Base-by-base conservation (phyloP, 2,888 invertebrate species). In the Harmothoe impar region DNA sequence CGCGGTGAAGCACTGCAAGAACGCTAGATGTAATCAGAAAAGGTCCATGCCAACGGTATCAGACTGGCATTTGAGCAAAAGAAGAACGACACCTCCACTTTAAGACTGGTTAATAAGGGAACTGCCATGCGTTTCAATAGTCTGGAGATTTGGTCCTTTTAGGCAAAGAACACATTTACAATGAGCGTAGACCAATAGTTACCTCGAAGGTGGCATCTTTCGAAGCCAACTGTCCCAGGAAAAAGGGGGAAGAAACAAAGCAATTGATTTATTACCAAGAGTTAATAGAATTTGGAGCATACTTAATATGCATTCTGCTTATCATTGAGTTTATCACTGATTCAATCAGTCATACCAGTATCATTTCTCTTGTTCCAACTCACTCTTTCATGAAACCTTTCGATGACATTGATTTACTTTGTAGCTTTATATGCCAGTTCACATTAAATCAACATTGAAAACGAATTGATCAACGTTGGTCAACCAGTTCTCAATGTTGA, bases 221-320 rank as follows among this genome's bases (percentile, higher is more conserved):
- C 89, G 72, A 78, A 89, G 89, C 89, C 89, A 89, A 31, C 89
- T 89, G 78, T 54, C 56, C 86, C 86, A 56, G 54, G 86, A 52
- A 31, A 43, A 43, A 81, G n/a, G n/a, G 43, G 51, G 54, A 86
- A 86, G 86, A 86, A 86, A 86, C 54, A 86, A 86, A 86, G 29
- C 15, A 86, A 86, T 52, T 54, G 54, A 86, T 25, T 86, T n/a
- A 51, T 84, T 84, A 51, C 84, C 43, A 72, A 15, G 72, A 29
- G 29, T 72, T 72, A 62, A n/a, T n/a, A 43, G 3, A 43, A n/a
- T n/a, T 62, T 62, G 62, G 62, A 62, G n/a, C n/a, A n/a, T n/a
- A n/a, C n/a, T n/a, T n/a, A 20, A n/a, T 62, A 20, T 62, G 20
- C 7, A 20, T 84, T 84, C 7, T 51, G 3, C 5, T 51, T 51